Percentiles rank a stretch among this genome's conserved stretches.
Evolutionary conservation across 2,797 vertebrate species (phyloP).

Genomic region (Eulemur albifrons): DNA sequence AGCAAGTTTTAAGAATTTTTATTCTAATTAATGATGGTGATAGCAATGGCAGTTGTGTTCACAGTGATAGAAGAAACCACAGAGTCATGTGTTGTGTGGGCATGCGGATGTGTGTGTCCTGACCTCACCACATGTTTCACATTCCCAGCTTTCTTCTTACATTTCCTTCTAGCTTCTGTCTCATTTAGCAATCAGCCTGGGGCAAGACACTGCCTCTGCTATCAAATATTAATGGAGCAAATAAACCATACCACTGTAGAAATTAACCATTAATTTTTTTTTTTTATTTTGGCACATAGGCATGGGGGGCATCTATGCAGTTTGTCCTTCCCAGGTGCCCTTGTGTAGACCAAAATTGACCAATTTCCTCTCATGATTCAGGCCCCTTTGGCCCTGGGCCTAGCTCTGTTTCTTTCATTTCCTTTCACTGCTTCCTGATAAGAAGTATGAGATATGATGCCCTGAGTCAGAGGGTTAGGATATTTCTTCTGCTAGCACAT

Average conservation of each 20-base stretch:
- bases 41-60: conserved; percentile 49
- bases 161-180: conserved; percentile 57
- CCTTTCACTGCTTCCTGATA: not conserved
- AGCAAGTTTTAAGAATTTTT: conserved; percentile 47
- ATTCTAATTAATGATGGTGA: conserved; percentile 53
- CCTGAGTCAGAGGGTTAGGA: not conserved
- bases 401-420: not conserved
- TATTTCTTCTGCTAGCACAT: not conserved
- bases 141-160: conserved; percentile 47
- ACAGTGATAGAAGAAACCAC: conserved; percentile 48
- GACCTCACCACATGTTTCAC: conserved; percentile 46
- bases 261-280: not conserved
- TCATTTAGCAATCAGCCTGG: conserved; percentile 51
- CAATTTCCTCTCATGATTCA: not conserved
- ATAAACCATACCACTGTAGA: not conserved
- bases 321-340: not conserved
- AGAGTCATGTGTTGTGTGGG: conserved; percentile 36
- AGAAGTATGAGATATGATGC: not conserved
- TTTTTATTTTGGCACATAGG: not conserved
- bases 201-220: conserved; percentile 2
- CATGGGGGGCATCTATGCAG: not conserved
- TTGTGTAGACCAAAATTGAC: not conserved
- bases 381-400: not conserved
- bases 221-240: conserved; percentile 27
- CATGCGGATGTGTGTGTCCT: conserved; percentile 29